Evolutionary conservation across 2,113 vertebrate genomes (phyloP).

Genomic region (Parotia lawesii): DNA sequence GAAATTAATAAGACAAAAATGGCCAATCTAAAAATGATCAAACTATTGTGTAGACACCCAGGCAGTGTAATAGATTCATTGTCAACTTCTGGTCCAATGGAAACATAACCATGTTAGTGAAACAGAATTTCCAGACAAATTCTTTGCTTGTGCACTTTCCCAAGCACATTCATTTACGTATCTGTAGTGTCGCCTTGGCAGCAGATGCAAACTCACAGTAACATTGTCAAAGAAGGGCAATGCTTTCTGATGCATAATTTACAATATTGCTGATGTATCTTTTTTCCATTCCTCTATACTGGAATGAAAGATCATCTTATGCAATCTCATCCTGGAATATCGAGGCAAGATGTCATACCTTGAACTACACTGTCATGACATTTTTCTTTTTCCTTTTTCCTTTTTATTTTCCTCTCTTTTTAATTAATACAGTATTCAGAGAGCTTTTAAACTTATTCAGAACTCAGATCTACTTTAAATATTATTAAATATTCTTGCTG

Average conservation of each 20-base stretch:
- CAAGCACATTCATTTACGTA: neutral
- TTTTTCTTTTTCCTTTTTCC: neutral
- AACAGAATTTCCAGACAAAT: neutral
- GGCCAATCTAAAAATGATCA: neutral
- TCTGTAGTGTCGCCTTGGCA: accelerated
- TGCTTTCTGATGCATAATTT: neutral
- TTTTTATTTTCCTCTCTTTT: neutral
- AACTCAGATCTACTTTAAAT: neutral
- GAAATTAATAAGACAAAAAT: neutral
- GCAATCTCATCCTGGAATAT: neutral
- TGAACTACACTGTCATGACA: neutral
- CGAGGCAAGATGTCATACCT: neutral
- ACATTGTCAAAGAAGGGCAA: neutral
- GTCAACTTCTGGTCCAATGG: neutral
- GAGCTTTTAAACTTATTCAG: neutral
- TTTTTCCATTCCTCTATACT: neutral
- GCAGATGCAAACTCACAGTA: neutral
- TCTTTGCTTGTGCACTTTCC: neutral
- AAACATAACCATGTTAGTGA: neutral
- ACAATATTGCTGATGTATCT: neutral
- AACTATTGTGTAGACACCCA: neutral
- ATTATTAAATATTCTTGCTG: neutral
- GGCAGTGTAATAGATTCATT: neutral
- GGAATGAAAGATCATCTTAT: neutral
- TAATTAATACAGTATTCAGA: neutral